Conservation (phyloP, 2,797 vertebrate species). For the Galago senegalensis region DNA sequence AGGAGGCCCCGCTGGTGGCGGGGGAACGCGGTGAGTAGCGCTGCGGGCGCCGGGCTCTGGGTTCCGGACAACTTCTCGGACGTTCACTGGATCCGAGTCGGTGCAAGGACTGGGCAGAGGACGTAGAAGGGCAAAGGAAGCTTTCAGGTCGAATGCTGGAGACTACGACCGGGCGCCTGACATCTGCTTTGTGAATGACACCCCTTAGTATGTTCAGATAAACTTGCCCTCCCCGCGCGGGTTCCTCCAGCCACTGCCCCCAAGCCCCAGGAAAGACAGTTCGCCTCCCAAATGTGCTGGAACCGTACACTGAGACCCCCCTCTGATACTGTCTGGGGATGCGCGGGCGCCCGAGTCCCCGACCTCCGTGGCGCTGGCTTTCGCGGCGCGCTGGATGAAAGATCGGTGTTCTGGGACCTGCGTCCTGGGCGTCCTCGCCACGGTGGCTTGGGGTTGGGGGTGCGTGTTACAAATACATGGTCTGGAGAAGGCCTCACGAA, state of each 20-base stretch:
- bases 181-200: background rate
- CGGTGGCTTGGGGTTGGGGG: background rate
- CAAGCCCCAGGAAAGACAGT: rapidly evolving
- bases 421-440: background rate
- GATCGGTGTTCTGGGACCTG: background rate
- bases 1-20: slow-evolving; percentile 73
- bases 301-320: background rate
- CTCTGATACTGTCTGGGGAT: background rate
- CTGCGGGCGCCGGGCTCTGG: rapidly evolving
- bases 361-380: background rate
- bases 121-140: background rate
- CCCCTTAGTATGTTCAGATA: rapidly evolving
- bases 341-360: background rate
- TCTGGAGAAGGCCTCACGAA: background rate
- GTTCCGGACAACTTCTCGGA: background rate
- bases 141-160: background rate
- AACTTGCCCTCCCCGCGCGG: background rate
- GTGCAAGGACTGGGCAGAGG: background rate
- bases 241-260: background rate
- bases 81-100: background rate
- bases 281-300: background rate
- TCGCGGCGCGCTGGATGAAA: background rate
- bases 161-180: background rate
- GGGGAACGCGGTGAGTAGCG: slow-evolving; percentile 62
- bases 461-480: background rate